These are phyloP conservation scores for Oncopeltus fasciatus DNA, from an alignment of 1,140 invertebrate species.

Conservation along the genomic window DNA sequence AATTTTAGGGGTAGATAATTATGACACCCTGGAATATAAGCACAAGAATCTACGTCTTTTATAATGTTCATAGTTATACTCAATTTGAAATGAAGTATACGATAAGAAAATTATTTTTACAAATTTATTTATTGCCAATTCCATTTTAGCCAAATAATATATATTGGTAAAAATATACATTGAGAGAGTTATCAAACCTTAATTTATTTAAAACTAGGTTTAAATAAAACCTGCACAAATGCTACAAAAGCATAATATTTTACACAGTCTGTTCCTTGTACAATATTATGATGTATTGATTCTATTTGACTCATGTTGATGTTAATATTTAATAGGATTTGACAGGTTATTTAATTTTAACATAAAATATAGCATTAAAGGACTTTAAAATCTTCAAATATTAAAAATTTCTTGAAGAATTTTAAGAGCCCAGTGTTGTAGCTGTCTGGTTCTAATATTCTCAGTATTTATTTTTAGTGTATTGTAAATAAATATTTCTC, in stretches of 20 bases:
- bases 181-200: background rate
- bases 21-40: too few relatives aligned
- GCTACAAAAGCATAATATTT: background rate
- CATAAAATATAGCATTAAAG: too few relatives aligned
- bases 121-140: constrained; percentile 11
- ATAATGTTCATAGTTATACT: constrained; percentile 6
- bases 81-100: constrained; percentile 13
- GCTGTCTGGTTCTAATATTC: background rate
- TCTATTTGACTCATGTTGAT: too few relatives aligned
- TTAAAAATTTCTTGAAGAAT: too few relatives aligned
- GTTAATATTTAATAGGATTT: too few relatives aligned
- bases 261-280: too few relatives aligned
- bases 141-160: background rate
- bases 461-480: constrained; percentile 7
- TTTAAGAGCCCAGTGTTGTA: background rate
- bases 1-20: too few relatives aligned
- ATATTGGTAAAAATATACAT: background rate
- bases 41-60: constrained; percentile 11
- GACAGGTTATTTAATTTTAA: too few relatives aligned
- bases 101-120: constrained; percentile 16
- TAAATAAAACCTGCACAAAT: background rate
- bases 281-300: too few relatives aligned
- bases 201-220: background rate
- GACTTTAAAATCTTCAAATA: too few relatives aligned
- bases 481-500: constrained; percentile 1